phyloP scores from a whole-genome alignment of 2,113 vertebrate species.

The Dendropsophus ebraccatus region DNA sequence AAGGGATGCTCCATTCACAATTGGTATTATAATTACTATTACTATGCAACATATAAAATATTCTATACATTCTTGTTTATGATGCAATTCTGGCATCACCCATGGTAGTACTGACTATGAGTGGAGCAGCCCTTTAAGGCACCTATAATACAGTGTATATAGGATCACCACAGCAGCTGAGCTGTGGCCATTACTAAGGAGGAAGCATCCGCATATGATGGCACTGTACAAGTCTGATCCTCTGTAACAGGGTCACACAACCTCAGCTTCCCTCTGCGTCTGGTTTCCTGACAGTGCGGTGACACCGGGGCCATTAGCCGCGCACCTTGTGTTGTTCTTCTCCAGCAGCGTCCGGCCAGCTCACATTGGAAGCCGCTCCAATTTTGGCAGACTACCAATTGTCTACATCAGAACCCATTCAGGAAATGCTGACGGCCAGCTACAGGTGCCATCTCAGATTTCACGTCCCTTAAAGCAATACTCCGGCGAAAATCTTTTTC shows the following conservation, averaged over 20 bases:
- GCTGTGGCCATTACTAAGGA: not conserved
- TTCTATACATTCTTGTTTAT: too few species aligned
- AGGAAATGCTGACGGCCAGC: slow-evolving; percentile 5
- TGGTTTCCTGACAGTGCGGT: slow-evolving; percentile 6
- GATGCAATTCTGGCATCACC: too few species aligned
- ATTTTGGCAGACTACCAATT: not conserved
- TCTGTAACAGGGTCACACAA: not conserved
- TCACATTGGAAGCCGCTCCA: not conserved
- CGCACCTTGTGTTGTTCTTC: not conserved
- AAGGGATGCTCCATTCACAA: too few species aligned
- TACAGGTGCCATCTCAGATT: not conserved
- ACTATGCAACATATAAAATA: too few species aligned
- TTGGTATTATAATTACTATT: too few species aligned
- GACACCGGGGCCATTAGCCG: not conserved
- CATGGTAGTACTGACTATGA: too few species aligned
- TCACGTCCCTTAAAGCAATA: not conserved
- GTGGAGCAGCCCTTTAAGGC: not conserved
- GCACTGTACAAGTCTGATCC: not conserved
- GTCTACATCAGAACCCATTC: not conserved
- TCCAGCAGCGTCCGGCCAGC: slow-evolving; percentile 3
- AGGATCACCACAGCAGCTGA: too few species aligned
- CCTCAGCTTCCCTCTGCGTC: not conserved
- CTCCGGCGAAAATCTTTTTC: too few species aligned
- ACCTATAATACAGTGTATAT: not conserved
- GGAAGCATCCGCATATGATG: not conserved